Percentiles rank a stretch among this genome's conserved stretches.
These are phyloP conservation scores for Epistrophella euchroma DNA, from an alignment of 2,888 invertebrate genomes.

Conservation along the genomic window DNA sequence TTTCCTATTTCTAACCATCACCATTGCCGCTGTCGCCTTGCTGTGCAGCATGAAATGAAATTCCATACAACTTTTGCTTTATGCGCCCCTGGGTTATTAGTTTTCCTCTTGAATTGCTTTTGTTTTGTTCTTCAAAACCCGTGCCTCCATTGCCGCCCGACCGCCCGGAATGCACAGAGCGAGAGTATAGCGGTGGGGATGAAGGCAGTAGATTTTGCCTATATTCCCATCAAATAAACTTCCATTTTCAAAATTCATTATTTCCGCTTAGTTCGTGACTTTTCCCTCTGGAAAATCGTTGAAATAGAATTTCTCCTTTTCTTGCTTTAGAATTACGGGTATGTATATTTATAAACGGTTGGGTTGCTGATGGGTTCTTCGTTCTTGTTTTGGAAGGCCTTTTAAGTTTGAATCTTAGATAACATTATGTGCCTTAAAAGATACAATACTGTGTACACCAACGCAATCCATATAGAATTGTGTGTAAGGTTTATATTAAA, in stretches of 20 bases:
- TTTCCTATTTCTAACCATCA: not conserved
- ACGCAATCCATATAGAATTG: slow-evolving; percentile 7
- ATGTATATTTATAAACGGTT: not conserved
- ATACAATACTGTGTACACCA: not conserved
- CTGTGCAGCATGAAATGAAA: slow-evolving; percentile 59
- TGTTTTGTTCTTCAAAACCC: slow-evolving; percentile 57
- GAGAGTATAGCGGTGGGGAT: not conserved
- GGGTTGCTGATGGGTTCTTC: not conserved
- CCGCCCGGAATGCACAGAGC: not conserved
- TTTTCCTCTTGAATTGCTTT: slow-evolving; percentile 74
- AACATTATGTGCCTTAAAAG: slow-evolving; percentile 50
- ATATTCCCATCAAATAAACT: slow-evolving; percentile 74
- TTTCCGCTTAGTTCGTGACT: slow-evolving; percentile 76
- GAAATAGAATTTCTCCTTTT: slow-evolving; percentile 57
- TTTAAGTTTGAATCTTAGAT: slow-evolving; percentile 63
- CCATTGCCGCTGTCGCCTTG: not conserved
- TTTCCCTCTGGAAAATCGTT: slow-evolving; percentile 74
- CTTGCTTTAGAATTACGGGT: not conserved
- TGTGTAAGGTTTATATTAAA: slow-evolving; percentile 21
- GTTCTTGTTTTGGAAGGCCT: slow-evolving; percentile 17
- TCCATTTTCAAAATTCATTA: slow-evolving; percentile 76
- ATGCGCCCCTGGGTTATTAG: slow-evolving; percentile 74
- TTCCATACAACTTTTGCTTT: slow-evolving; percentile 70
- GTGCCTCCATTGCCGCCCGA: not conserved
- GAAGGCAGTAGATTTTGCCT: slow-evolving; percentile 51